These are phyloP conservation scores for Athalia circularis DNA, from an alignment of 2,888 invertebrate species.

Conservation along the genomic window DNA sequence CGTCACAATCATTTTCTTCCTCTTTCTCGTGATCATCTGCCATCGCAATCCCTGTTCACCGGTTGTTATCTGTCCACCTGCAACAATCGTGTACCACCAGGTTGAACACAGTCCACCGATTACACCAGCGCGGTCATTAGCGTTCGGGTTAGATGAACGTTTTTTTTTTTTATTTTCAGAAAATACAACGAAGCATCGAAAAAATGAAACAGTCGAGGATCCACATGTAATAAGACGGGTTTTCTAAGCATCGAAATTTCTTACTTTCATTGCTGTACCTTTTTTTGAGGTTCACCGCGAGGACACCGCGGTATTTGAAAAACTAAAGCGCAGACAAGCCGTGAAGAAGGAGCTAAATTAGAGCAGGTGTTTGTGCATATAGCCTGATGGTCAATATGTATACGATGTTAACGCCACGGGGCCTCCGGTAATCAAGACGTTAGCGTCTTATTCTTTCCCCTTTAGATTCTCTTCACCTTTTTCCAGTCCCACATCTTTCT, in stretches of 20 bases:
- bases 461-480: background rate
- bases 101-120: slow-evolving; percentile 27
- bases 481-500: background rate
- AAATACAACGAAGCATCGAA: too few relatives aligned
- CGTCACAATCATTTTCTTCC: slow-evolving; percentile 42
- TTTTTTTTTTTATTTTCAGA: too few relatives aligned
- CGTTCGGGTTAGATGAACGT: too few relatives aligned
- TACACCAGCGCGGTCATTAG: background rate
- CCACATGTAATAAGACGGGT: background rate
- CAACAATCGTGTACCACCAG: slow-evolving; percentile 14
- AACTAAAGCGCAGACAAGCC: slow-evolving; percentile 40
- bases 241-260: background rate
- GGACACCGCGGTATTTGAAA: background rate
- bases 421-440: slow-evolving; percentile 50
- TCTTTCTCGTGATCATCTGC: slow-evolving; percentile 31
- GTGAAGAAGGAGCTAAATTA: slow-evolving; percentile 44
- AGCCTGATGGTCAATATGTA: slow-evolving; percentile 39
- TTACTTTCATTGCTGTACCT: background rate
- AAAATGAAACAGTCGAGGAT: too few relatives aligned
- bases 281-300: background rate
- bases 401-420: slow-evolving; percentile 51
- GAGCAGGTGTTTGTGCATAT: slow-evolving; percentile 43
- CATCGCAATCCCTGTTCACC: slow-evolving; percentile 16
- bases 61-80: slow-evolving; percentile 29
- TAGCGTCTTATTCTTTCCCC: slow-evolving; percentile 30